These are phyloP conservation scores for Rachycentron canadum DNA, from an alignment of 2,797 vertebrate species.

Conservation along the genomic window DNA sequence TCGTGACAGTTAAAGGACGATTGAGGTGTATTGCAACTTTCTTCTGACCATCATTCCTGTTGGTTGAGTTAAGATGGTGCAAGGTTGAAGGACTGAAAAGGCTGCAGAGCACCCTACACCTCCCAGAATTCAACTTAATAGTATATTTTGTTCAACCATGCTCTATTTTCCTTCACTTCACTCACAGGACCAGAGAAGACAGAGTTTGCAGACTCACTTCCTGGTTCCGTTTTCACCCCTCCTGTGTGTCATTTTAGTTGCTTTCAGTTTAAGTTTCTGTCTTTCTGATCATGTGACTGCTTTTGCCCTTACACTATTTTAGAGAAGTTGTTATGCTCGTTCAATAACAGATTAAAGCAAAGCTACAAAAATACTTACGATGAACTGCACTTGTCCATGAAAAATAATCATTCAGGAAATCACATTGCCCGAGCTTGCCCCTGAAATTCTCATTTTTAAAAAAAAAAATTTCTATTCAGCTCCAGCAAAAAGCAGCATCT, in stretches of 20 bases:
- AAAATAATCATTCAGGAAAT: background rate
- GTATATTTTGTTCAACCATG: background rate
- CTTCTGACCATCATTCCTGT: background rate
- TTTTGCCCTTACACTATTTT: no score
- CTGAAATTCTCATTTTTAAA: conserved; percentile 23
- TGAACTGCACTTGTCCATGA: background rate
- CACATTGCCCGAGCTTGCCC: background rate
- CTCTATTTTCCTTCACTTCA: background rate
- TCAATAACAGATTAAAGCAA: background rate
- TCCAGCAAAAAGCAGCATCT: background rate
- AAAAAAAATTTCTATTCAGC: conserved; percentile 41
- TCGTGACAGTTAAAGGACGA: background rate
- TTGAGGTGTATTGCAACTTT: background rate
- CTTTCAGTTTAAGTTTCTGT: background rate
- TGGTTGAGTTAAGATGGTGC: background rate
- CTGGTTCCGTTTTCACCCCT: background rate
- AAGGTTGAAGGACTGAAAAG: background rate
- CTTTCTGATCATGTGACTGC: background rate
- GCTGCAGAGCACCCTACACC: background rate
- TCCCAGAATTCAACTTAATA: conserved; percentile 1
- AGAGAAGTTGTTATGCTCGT: background rate
- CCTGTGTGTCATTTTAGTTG: background rate
- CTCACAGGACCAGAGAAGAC: background rate
- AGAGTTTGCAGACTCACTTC: background rate
- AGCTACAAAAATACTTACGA: background rate